These are phyloP conservation scores for Aricia artaxerxes DNA, from an alignment of 2,888 invertebrate genomes.

Conservation along the genomic window DNA sequence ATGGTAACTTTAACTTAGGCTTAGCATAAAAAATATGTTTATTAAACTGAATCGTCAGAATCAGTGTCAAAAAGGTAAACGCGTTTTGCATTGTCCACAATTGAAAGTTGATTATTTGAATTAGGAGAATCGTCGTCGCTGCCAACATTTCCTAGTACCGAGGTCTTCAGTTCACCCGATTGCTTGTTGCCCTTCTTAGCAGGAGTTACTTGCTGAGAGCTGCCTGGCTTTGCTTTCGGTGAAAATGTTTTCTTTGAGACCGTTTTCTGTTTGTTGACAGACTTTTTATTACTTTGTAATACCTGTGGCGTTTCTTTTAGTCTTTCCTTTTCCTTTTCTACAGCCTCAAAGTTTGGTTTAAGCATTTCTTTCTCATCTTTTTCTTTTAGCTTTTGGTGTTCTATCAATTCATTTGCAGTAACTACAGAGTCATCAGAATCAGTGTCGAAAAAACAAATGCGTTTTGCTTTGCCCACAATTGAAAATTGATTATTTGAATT, in stretches of 20 bases:
- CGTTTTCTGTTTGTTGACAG: background rate
- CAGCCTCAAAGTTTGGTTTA: background rate
- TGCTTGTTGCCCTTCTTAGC: background rate
- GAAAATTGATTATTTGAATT: background rate
- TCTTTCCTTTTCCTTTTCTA: background rate
- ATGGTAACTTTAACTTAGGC: background rate
- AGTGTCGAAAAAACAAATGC: background rate
- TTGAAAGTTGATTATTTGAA: background rate
- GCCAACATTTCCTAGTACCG: background rate
- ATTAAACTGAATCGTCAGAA: background rate
- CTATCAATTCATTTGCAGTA: constrained; percentile 1
- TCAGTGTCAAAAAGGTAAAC: background rate
- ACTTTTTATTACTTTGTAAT: background rate
- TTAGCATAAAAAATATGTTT: background rate
- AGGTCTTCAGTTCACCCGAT: constrained; percentile 1
- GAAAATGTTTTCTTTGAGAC: background rate
- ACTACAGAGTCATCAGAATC: background rate
- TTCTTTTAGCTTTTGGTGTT: constrained; percentile 1
- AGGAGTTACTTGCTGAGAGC: background rate
- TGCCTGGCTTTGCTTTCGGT: constrained; percentile 1
- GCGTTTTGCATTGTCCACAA: background rate
- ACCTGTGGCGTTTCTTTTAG: background rate
- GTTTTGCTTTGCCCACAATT: background rate
- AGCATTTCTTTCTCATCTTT: constrained; percentile 1
- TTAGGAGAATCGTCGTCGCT: background rate